These are phyloP conservation scores for Osmoderma eremita DNA, from an alignment of 2,888 invertebrate genomes.

Conservation along the genomic window DNA sequence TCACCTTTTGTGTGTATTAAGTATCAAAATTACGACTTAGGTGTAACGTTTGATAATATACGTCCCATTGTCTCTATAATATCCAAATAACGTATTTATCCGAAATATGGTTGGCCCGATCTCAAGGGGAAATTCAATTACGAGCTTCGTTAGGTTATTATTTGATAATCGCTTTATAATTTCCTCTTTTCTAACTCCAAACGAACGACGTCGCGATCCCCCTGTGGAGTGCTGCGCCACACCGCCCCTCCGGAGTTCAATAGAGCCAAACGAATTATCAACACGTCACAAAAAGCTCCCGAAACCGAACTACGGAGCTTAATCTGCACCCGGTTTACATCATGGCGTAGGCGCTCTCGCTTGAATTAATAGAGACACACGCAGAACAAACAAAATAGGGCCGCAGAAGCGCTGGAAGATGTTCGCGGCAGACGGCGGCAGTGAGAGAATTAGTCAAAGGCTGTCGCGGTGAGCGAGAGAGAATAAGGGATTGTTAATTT, in stretches of 20 bases:
- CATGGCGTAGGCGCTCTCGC: not conserved
- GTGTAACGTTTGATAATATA: too few species aligned
- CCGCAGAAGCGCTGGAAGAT: not conserved
- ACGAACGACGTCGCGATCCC: too few species aligned
- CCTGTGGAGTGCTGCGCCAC: too few species aligned
- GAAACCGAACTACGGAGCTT: not conserved
- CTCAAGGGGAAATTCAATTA: constrained; percentile 21
- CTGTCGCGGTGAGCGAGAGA: too few species aligned
- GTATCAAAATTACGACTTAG: too few species aligned
- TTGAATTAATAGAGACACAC: constrained; percentile 4
- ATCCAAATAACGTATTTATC: not conserved
- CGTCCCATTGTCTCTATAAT: too few species aligned
- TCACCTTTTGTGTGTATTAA: too few species aligned
- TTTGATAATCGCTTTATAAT: constrained; percentile 31
- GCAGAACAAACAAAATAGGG: not conserved
- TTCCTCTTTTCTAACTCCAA: not conserved
- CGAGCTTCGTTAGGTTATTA: constrained; percentile 21
- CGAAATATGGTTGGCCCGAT: not conserved
- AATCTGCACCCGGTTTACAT: not conserved
- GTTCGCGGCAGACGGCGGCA: not conserved
- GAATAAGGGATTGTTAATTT: constrained; percentile 12
- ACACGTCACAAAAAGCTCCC: constrained; percentile 9
- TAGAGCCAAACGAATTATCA: constrained; percentile 19
- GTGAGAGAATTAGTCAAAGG: not conserved
- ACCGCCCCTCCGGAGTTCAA: constrained; percentile 6